A percentile compares a stretch with the other conserved stretches of the same genome.
phyloP scores from a whole-genome alignment of 2,888 invertebrate genomes.

The Watsonalla cultraria region DNA sequence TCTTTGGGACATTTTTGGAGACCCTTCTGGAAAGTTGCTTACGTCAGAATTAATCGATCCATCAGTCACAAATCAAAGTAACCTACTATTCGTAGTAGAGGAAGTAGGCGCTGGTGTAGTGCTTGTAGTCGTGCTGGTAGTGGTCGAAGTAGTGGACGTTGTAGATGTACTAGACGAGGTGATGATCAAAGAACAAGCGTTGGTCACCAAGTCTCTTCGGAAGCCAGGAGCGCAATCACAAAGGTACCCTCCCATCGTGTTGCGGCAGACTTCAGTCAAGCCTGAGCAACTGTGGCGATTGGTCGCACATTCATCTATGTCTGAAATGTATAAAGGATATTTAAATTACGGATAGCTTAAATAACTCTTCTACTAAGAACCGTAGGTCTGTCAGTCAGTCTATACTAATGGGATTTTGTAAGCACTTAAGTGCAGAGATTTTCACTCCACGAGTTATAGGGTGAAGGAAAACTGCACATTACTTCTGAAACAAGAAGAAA shows the following conservation, averaged over 20 bases:
- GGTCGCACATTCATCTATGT: conserved; percentile 87
- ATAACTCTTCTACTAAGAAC: not conserved
- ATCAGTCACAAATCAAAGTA: conserved; percentile 2
- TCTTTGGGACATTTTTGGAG: no score
- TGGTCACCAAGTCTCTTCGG: conserved; percentile 78
- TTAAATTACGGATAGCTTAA: not conserved
- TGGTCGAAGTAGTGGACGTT: conserved; percentile 22
- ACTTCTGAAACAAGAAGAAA: no score
- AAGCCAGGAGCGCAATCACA: conserved; percentile 91
- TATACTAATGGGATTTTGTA: no score
- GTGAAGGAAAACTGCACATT: no score
- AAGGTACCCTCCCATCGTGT: conserved; percentile 90
- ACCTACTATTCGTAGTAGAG: conserved; percentile 27
- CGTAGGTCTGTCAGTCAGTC: no score
- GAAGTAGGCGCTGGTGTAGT: conserved; percentile 15
- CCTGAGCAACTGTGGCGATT: conserved; percentile 78
- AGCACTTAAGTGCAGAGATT: no score
- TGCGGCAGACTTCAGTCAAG: conserved; percentile 83
- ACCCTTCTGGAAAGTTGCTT: no score
- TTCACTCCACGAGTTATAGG: no score
- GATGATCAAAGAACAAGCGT: conserved; percentile 43
- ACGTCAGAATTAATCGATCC: no score
- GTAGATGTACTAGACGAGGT: conserved; percentile 37
- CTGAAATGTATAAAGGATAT: conserved; percentile 55
- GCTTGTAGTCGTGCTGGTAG: conserved; percentile 11